These are phyloP conservation scores for Helobdella robusta DNA, from an alignment of 2,888 invertebrate species.

Conservation along the genomic window DNA sequence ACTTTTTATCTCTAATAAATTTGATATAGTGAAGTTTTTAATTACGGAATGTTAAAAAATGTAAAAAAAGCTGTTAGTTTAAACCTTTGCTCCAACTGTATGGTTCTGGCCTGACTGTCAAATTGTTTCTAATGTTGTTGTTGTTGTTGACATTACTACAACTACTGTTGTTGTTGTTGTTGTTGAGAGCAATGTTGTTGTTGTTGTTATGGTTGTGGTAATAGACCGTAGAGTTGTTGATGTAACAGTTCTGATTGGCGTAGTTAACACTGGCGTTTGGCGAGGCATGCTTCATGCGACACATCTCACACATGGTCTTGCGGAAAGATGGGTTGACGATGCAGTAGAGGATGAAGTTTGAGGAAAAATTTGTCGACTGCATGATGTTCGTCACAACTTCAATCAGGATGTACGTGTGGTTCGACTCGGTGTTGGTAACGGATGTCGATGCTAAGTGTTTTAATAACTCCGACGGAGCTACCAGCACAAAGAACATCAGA, in stretches of 20 bases:
- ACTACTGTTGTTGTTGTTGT: too few relatives aligned
- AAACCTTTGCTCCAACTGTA: too few relatives aligned
- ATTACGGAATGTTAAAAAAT: too few relatives aligned
- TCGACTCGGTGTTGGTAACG: constrained; percentile 27
- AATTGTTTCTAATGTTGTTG: too few relatives aligned
- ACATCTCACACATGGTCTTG: constrained; percentile 52
- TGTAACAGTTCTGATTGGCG: too few relatives aligned
- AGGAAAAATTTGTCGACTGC: constrained; percentile 66
- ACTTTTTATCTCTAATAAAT: too few relatives aligned
- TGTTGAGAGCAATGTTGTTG: too few relatives aligned
- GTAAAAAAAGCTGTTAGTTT: too few relatives aligned
- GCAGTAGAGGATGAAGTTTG: constrained; percentile 70
- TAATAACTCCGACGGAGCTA: constrained; percentile 36
- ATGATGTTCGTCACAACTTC: constrained; percentile 59
- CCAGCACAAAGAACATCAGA: constrained; percentile 38
- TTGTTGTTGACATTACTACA: too few relatives aligned
- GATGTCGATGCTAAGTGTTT: constrained; percentile 35
- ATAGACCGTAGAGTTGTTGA: too few relatives aligned
- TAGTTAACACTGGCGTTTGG: neutral
- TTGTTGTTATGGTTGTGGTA: neutral
- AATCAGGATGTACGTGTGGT: constrained; percentile 37
- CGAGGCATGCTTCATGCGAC: constrained; percentile 27
- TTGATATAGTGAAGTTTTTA: too few relatives aligned
- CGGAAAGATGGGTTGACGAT: constrained; percentile 69
- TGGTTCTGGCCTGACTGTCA: too few relatives aligned